Conservation (phyloP, 2,797 vertebrate genomes). For the Bovichtus diacanthus region DNA sequence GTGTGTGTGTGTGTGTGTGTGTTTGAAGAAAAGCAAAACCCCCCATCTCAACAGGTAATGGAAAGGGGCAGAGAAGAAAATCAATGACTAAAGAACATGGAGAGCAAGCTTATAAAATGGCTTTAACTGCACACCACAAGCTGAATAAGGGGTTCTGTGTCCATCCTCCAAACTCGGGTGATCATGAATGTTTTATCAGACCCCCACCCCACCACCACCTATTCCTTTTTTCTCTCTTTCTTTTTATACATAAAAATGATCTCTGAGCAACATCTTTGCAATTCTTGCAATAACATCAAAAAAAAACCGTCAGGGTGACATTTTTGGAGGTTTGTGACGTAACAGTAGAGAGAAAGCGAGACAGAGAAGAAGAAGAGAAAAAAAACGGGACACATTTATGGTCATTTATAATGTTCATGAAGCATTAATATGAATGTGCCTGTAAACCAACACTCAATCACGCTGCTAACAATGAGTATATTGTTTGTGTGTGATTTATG, state of each 20-base stretch:
- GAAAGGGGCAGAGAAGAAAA: slow-evolving; percentile 80
- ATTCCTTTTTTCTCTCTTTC: slow-evolving; percentile 4
- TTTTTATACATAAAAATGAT: slow-evolving; percentile 37
- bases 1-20: slow-evolving; percentile 46
- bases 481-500: slow-evolving; percentile 78
- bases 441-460: slow-evolving; percentile 77
- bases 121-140: slow-evolving; percentile 72
- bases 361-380: background rate
- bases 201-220: slow-evolving; percentile 24
- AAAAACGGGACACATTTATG: slow-evolving; percentile 53
- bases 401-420: slow-evolving; percentile 79
- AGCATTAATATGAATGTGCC: slow-evolving; percentile 78
- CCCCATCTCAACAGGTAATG: slow-evolving; percentile 85
- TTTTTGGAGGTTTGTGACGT: slow-evolving; percentile 59
- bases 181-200: slow-evolving; percentile 72
- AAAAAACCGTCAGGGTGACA: slow-evolving; percentile 46
- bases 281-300: slow-evolving; percentile 58
- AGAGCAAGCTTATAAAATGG: slow-evolving; percentile 80
- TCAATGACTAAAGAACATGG: slow-evolving; percentile 82
- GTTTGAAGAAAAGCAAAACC: slow-evolving; percentile 69
- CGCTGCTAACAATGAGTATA: slow-evolving; percentile 73
- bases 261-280: slow-evolving; percentile 56
- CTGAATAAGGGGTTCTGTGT: slow-evolving; percentile 71
- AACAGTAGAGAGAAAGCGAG: slow-evolving; percentile 31
- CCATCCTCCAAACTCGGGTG: slow-evolving; percentile 56